A percentile compares a stretch with the other conserved stretches of the same genome.
These are phyloP conservation scores for Sarcophilus harrisii DNA, from an alignment of 2,797 vertebrate species.

Conservation along the genomic window DNA sequence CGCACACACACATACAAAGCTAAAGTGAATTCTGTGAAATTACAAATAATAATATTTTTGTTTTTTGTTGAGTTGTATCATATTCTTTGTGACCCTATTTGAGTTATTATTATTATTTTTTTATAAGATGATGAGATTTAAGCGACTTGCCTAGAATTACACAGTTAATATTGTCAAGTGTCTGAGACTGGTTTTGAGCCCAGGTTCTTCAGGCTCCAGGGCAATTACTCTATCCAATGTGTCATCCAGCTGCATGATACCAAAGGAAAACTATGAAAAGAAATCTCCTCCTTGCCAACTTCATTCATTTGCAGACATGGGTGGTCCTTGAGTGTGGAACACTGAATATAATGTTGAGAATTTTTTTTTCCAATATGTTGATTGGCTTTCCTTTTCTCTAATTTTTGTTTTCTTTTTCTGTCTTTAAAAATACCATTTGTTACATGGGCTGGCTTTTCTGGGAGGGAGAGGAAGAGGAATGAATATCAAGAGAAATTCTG, in stretches of 20 bases:
- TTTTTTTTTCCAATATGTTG: background rate
- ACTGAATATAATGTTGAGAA: background rate
- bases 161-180: background rate
- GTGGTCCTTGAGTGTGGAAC: background rate
- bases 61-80: background rate
- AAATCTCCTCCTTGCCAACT: background rate
- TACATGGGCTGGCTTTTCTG: background rate
- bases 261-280: background rate
- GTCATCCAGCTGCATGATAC: background rate
- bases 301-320: background rate
- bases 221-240: background rate
- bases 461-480: background rate
- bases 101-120: no score
- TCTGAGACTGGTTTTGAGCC: background rate
- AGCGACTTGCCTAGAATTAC: background rate
- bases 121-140: background rate
- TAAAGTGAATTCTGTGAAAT: background rate
- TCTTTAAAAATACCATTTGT: background rate
- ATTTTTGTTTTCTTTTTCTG: background rate
- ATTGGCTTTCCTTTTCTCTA: background rate
- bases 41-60: background rate
- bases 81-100: background rate
- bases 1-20: background rate
- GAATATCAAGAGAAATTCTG: background rate
- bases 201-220: background rate